These are phyloP conservation scores for Melanotaenia trifasciata DNA, from an alignment of 2,797 vertebrate species.

Conservation along the genomic window DNA sequence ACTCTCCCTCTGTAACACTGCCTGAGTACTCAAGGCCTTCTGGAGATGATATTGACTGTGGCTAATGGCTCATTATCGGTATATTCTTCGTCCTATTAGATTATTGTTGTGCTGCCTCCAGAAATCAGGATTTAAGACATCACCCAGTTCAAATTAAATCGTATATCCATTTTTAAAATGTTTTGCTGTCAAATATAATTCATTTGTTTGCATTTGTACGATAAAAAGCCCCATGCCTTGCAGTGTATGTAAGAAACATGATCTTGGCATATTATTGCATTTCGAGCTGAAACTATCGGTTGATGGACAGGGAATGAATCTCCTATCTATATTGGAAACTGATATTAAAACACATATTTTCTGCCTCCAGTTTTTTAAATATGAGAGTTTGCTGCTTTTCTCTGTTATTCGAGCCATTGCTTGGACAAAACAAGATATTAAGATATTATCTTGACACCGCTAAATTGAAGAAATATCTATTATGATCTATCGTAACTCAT, in stretches of 20 bases:
- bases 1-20: conserved; percentile 71
- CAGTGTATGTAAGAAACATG: conserved; percentile 3
- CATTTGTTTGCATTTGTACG: neutral
- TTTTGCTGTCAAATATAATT: conserved; percentile 30
- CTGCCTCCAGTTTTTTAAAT: neutral
- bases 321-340: neutral
- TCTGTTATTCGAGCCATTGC: neutral
- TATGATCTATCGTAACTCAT: neutral
- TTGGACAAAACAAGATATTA: neutral
- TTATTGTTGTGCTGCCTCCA: conserved; percentile 61
- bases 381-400: neutral
- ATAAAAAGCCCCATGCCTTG: conserved; percentile 18
- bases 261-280: neutral
- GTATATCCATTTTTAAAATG: conserved; percentile 39
- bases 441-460: neutral
- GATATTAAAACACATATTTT: neutral
- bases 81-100: conserved; percentile 69
- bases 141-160: conserved; percentile 47
- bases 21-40: conserved; percentile 75
- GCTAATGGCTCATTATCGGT: conserved; percentile 80
- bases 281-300: conserved; percentile 8
- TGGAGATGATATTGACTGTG: conserved; percentile 78
- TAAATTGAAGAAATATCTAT: neutral
- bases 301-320: neutral
- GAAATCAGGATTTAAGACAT: conserved; percentile 49